Base-by-base conservation (phyloP, 2,888 invertebrate species). In the Tryphoninae sp. region DNA sequence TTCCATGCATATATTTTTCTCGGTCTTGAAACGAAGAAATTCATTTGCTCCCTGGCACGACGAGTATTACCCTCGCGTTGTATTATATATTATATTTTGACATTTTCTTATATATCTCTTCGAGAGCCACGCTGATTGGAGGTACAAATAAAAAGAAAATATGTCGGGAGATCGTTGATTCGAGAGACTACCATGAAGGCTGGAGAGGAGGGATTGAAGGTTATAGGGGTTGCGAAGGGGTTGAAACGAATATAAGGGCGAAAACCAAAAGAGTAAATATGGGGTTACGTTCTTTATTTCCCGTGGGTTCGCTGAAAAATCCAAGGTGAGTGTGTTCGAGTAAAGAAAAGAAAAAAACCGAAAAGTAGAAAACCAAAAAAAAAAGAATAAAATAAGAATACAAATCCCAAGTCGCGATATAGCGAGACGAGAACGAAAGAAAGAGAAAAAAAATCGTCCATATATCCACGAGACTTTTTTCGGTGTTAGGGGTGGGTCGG, bases 201-300 rank as follows among this genome's bases (percentile, higher is more conserved):
- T 19, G 19, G 19, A 19, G 19, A 19, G n/a, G 11, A 61, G 7
- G 23, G 42, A 33, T 8, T n/a, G 11, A 19, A 4, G 16, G 62
- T 7, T 1, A 51, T n/a, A n/a, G 42, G 6, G 33, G 33, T 4
- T 33, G 33, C 13, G 68, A 58, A 55, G 49, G 42, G 65, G 23
- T 19, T 22, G 22, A 58, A 59, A 22, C 16, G 53, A 23, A 62
- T 40, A 76, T 68, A 67, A 16, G 68, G 51, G 23, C 19, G 23
- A 49, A 49, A 49, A 40, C 58, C 59, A 59, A 19, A 19, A 65
- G 53, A 73, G 77, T 77, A 81, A 81, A 81, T 69, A 81, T 73
- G 68, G 49, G 68, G 65, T 49, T 33, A 59, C 61, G 71, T 51
- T 67, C 65, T 59, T 76, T 76, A 77, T 80, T 81, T 78, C 77